phyloP scores from a whole-genome alignment of 1,140 invertebrate species.

The Eurosta solidaginis region DNA sequence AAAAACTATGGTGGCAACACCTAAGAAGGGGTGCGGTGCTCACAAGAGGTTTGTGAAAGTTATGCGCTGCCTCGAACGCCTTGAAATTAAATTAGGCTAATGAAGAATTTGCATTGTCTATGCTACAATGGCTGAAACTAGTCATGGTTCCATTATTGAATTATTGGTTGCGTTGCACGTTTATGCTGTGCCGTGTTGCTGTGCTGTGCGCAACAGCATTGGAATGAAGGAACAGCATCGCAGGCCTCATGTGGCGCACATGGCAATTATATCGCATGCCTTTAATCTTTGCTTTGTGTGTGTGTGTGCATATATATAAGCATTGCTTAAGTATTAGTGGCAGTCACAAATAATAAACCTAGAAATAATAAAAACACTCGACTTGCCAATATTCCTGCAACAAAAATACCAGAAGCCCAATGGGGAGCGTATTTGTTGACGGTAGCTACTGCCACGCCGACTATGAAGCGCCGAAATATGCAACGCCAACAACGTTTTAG shows the following conservation, averaged over 20 bases:
- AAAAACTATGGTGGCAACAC: neutral
- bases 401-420: neutral
- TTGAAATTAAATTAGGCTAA: slow-evolving; percentile 30
- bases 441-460: neutral
- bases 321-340: neutral
- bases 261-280: slow-evolving; percentile 30
- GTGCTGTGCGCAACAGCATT: neutral
- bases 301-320: neutral
- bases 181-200: neutral
- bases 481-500: neutral
- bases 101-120: slow-evolving; percentile 32
- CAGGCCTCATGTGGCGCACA: slow-evolving; percentile 3
- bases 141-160: slow-evolving; percentile 14
- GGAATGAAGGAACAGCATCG: neutral
- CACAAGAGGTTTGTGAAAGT: neutral
- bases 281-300: neutral
- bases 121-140: neutral
- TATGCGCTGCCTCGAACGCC: slow-evolving; percentile 12
- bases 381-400: neutral
- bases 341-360: slow-evolving; percentile 30
- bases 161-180: slow-evolving; percentile 30
- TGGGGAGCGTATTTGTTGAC: neutral
- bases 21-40: neutral
- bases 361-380: neutral
- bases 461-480: neutral